A percentile compares a stretch with the other conserved stretches of the same genome.
Evolutionary conservation across 2,888 invertebrate genomes (phyloP).

Genomic region (Trissolcus brochymenae): DNA sequence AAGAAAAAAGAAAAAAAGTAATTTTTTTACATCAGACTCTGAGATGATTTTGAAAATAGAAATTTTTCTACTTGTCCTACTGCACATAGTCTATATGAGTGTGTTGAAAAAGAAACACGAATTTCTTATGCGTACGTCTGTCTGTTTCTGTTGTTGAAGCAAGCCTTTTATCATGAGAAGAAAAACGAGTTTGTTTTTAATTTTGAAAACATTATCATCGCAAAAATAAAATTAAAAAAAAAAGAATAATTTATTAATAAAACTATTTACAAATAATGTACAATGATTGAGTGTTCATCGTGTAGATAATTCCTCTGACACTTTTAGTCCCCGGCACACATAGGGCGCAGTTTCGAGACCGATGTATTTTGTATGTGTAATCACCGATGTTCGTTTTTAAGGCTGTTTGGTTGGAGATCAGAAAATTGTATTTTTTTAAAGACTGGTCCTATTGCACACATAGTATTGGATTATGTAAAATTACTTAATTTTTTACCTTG

Average conservation of each 20-base stretch:
- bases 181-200: conserved; percentile 67
- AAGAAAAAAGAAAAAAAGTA: no score
- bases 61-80: no score
- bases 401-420: conserved; percentile 26
- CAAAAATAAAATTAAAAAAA: conserved; percentile 66
- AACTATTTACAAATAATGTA: conserved; percentile 74
- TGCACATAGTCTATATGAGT: no score
- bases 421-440: conserved; percentile 44
- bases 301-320: conserved; percentile 41
- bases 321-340: conserved; percentile 19
- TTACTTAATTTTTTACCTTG: conserved; percentile 41
- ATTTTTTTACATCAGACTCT: no score
- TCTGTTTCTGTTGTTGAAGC: conserved; percentile 67
- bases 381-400: conserved; percentile 33
- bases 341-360: conserved; percentile 24
- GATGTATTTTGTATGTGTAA: conserved; percentile 32
- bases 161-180: conserved; percentile 64
- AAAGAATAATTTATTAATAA: conserved; percentile 75
- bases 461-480: conserved; percentile 28
- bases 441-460: conserved; percentile 35
- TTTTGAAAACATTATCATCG: conserved; percentile 73
- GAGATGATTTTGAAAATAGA: no score
- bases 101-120: conserved; percentile 6
- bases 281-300: conserved; percentile 55
- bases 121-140: conserved; percentile 52